Evolutionary conservation across 2,113 vertebrate species (phyloP), one percentile per base, ranked within the genome.

Genomic region (Castor canadensis): DNA sequence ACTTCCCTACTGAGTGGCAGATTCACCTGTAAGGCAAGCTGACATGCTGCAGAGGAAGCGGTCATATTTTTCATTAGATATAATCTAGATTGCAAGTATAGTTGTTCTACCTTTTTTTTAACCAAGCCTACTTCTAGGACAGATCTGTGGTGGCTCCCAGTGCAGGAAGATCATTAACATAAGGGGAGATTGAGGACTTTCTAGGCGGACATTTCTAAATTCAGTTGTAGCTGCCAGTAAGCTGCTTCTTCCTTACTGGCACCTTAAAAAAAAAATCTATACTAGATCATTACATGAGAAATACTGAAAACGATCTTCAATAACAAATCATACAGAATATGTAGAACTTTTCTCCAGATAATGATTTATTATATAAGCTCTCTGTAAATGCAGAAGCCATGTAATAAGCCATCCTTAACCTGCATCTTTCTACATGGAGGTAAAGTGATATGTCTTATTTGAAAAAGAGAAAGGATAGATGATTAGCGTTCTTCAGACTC

Each of bases 341-440:
- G 3, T 88, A 86, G 79, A 94, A 24, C 52, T 54, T 81, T 89
- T 87, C n/a, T 91, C 60, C 58, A 71, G 80, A 32, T 85, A 75
- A 73, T 10, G 77, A 16, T 85, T 79, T 95, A 35, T 88, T 77
- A 38, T 35, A 66, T 19, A 47, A 47, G 66, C 35, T 15, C 9
- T 91, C 28, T 89, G 24, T 75, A 72, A 95, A 96, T 35, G 28
- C 15, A 6, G 85, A 76, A 62, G 24, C 30, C 75, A 1, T 66
- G 58, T 94, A 64, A 43, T n/a, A 89, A 71, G 90, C 75, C 32
- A 69, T 62, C 30, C 60, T 93, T 86, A 54, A 54, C 56, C 69
- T 77, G 16, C 6, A 24, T 86, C 71, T 91, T 94, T 87, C 49
- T 69, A 5, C 26, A 10, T 4, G 76, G 67, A 58, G 13, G 32